phyloP scores from a whole-genome alignment of 2,888 invertebrate species.

The Eledona agricola region DNA sequence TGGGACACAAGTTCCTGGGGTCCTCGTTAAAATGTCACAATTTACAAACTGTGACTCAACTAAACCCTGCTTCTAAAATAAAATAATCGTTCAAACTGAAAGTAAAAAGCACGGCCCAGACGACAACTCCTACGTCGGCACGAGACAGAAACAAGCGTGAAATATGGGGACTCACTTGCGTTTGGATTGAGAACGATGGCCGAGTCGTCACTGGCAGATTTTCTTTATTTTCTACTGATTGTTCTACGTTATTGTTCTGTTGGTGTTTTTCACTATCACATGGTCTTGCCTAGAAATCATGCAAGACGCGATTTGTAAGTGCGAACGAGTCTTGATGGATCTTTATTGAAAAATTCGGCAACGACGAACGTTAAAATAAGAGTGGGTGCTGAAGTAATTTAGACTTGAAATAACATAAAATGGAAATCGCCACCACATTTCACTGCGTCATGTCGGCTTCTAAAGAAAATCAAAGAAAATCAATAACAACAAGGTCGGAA shows the following conservation, averaged over 20 bases:
- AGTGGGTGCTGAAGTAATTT: too few relatives aligned
- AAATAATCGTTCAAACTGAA: not conserved
- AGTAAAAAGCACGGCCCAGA: conserved; percentile 2
- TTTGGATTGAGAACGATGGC: conserved; percentile 37
- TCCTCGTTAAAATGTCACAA: too few relatives aligned
- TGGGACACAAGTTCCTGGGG: not conserved
- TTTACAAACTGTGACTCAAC: too few relatives aligned
- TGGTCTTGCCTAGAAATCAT: conserved; percentile 31
- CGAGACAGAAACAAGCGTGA: too few relatives aligned
- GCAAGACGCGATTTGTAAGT: conserved; percentile 16
- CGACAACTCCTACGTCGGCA: not conserved
- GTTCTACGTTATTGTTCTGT: conserved; percentile 47
- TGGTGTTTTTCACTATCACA: conserved; percentile 47
- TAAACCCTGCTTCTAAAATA: conserved; percentile 1
- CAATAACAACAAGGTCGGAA: conserved; percentile 55
- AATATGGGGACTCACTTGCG: conserved; percentile 45
- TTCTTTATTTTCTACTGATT: conserved; percentile 47
- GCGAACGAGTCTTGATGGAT: too few relatives aligned
- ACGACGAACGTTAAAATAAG: too few relatives aligned
- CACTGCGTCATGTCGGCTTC: conserved; percentile 48
- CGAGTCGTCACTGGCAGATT: conserved; percentile 41
- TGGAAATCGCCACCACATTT: conserved; percentile 45
- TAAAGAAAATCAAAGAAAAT: conserved; percentile 55
- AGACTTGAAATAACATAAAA: conserved; percentile 43
- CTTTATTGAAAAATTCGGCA: too few relatives aligned